These are phyloP conservation scores for Antechinus flavipes DNA, from an alignment of 2,113 vertebrate species.

Conservation along the genomic window DNA sequence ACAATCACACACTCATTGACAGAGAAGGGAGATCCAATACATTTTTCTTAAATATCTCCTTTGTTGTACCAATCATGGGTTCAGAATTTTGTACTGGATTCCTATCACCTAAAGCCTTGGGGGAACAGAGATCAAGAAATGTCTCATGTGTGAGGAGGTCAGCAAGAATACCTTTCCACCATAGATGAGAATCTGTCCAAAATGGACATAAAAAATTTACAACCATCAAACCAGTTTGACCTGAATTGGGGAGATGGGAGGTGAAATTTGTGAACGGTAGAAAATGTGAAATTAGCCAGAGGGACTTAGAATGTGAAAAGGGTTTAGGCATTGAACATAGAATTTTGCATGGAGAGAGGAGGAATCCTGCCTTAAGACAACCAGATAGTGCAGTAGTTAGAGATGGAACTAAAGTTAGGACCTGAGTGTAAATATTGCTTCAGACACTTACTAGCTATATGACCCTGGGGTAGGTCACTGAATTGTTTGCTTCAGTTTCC, in stretches of 20 bases:
- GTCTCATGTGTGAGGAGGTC: not conserved
- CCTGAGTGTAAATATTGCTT: not conserved
- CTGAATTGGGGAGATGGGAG: too few relatives aligned
- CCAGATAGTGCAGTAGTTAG: not conserved
- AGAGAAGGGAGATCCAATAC: not conserved
- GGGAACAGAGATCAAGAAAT: not conserved
- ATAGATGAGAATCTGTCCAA: not conserved
- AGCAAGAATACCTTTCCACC: not conserved
- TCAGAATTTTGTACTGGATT: not conserved
- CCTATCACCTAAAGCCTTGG: not conserved
- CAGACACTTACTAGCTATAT: not conserved
- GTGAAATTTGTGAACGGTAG: not conserved
- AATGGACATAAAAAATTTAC: not conserved
- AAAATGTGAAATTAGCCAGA: not conserved
- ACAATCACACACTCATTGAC: not conserved
- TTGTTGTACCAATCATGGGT: not conserved
- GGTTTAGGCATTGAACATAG: not conserved
- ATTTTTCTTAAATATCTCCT: not conserved
- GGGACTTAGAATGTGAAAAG: not conserved
- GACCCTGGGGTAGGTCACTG: not conserved
- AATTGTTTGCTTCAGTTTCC: not conserved
- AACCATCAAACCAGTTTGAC: not conserved
- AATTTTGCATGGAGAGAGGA: not conserved
- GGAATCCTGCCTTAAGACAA: not conserved
- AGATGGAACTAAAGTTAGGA: not conserved